Evolutionary conservation across 2,888 invertebrate genomes (phyloP), one percentile per base, ranked within the genome.

Genomic region (Rhamnusium bicolor): DNA sequence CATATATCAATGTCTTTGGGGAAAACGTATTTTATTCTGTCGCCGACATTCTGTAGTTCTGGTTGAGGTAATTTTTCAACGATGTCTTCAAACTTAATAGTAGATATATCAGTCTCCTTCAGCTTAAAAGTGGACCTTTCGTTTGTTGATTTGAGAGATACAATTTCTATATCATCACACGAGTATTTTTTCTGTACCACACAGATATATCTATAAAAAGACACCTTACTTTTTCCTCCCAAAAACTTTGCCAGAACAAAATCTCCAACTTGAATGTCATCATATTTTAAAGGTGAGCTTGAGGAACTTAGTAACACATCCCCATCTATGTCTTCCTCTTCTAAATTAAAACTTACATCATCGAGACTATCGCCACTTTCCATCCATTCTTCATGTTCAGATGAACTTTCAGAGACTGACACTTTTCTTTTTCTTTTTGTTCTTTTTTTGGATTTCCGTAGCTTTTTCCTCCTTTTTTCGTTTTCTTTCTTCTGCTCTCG

Each of bases 301-400:
- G 4, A 14, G 10, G 5, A 10, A 14, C 47, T 47, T 47, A n/a
- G 10, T n/a, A 2, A 10, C 4, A 47, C 4, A 47, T 47, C 47
- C 8, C n/a, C 10, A 47, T 47, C 47, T 16, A n/a, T 1, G 5
- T 14, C 47, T 60, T 21, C 16, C 27, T 51, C 40, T 14, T 29
- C 29, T 29, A 6, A 29, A 29, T 6, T 7, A 8, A 29, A 7
- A 29, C 16, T 3, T 6, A 71, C 68, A 71, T 67, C 60, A 19
- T 71, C 71, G 14, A 69, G 27, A 60, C 67, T 71, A 27, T n/a
- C 71, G 16, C 66, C 29, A 19, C 71, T 66, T 32, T 66, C 67
- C 10, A 58, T 49, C 71, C 71, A 71, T 67, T 71, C 66, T 51
- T 69, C 47, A 72, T 72, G 19, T 62, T 68, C 62, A 61, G 29